Evolutionary conservation across 2,113 vertebrate genomes (phyloP), one percentile per base, ranked within the genome.

Genomic region (Hymenochirus boettgeri): DNA sequence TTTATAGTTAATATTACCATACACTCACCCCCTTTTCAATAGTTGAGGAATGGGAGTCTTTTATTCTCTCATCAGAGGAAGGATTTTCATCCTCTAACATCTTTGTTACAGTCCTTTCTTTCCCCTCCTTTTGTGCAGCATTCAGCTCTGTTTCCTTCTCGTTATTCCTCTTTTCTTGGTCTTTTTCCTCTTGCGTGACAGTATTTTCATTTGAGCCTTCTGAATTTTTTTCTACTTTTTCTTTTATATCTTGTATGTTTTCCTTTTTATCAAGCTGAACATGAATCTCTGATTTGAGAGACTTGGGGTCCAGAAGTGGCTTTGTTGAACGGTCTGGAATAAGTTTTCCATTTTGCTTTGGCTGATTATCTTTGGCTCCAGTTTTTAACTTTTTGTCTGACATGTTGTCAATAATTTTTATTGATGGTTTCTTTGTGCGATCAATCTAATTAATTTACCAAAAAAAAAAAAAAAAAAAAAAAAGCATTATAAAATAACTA

Each of bases 351-450:
- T 87, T 89, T 71, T 79, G 83, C 25, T 74, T 46, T 42, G 65
- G n/a, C 3, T 75, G 76, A n/a, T 61, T 72, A 24, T 92, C 89
- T 46, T 73, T 75, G 1, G 64, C 72, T n/a, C 74, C 23, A 26
- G 72, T 73, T 12, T 92, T 85, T 21, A 77, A 51, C 39, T 73
- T 89, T 33, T n/a, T n/a, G n/a, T n/a, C n/a, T 35, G 80, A 37
- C 56, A 71, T 89, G 4, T 76, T 63, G 25, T 89, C 83, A 0
- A 80, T 73, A 13, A 83, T 63, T 71, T 76, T 83, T 51, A 87
- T 69, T 0, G 80, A 70, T 3, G 96, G 95, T 69, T 99, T 99
- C 78, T 92, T 98, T 61, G 89, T 85, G 26, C 95, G 93, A 80
- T 98, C 95, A 71, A 98, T 82, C 95, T 99, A 72, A n/a, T 78